Base-by-base conservation (phyloP, 2,113 vertebrate species). In the Rhinolophus sinicus region DNA sequence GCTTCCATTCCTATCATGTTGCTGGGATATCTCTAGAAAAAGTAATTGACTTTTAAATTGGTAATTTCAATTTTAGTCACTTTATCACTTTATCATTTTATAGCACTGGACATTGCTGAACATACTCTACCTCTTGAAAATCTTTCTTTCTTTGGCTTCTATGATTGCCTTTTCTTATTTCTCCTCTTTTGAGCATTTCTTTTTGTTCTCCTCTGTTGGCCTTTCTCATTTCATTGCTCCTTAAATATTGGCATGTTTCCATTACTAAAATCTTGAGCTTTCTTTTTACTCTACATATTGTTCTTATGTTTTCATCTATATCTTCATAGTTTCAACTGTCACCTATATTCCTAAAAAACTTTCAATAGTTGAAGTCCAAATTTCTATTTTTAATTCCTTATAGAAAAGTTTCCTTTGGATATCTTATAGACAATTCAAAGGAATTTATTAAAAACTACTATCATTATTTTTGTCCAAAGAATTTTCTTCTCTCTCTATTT, bases 51-150 rank as follows among this genome's bases (percentile, higher is more conserved):
- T 84, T 92, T 35, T 22, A 78, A 82, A 65, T 78, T 5, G 7
- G 12, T 33, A 50, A 89, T 92, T 95, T 92, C 35, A 88, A 64
- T 58, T 86, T 89, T 44, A 67, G 67, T 85, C 16, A n/a, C 24
- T 80, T 84, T 92, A 24, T 78, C 21, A 58, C 44, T 84, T 91
- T 50, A 64, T 22, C 30, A 69, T 58, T 92, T 92, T 56, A 52
- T 26, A 81, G 47, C 21, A 69, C 6, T 89, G 91, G 40, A 67
- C n/a, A 80, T 85, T 95, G 44, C 28, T 65, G 21, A 22, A 70
- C 18, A 84, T 80, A 15, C 1, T 62, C 2, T 73, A 44, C 4
- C 3, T 54, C 28, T 76, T 52, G 72, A n/a, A 92, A 94, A 77
- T 13, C 28, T 91, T 76, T 40, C 24, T 54, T 69, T 73, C 40